Conservation (phyloP, 1,140 invertebrate species). For the Phenacoccus solenopsis region DNA sequence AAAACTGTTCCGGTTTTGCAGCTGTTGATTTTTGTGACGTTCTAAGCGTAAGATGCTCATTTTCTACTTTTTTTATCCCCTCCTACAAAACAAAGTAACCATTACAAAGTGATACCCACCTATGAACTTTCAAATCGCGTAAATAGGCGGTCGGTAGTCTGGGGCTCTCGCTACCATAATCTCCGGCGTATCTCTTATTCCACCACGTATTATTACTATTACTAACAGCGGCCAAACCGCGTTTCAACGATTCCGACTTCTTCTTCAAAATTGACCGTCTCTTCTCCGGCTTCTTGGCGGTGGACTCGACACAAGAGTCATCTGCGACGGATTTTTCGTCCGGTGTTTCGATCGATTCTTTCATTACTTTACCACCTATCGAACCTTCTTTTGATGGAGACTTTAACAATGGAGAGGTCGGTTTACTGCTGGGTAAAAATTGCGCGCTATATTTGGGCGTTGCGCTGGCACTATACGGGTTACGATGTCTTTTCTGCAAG, state of each 20-base stretch:
- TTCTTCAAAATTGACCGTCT: conserved; percentile 21
- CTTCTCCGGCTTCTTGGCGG: conserved; percentile 1
- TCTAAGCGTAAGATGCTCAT: no score
- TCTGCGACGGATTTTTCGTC: not conserved
- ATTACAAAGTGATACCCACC: no score
- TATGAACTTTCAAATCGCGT: conserved; percentile 56
- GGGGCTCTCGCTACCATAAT: conserved; percentile 14
- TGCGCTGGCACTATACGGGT: not conserved
- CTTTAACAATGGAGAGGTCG: not conserved
- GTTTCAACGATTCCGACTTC: conserved; percentile 11
- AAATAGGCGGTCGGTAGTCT: conserved; percentile 39
- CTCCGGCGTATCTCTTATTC: conserved; percentile 21
- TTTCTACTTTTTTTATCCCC: no score
- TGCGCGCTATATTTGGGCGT: conserved; percentile 9
- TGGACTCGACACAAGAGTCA: not conserved
- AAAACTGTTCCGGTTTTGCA: no score
- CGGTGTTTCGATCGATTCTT: not conserved
- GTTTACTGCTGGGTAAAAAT: not conserved
- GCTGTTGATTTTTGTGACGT: no score
- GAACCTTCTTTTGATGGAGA: not conserved
- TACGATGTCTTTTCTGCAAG: conserved; percentile 9
- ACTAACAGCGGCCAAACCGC: not conserved
- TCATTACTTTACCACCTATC: not conserved
- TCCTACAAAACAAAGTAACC: no score
- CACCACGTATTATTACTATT: conserved; percentile 20